Evolutionary conservation across 2,113 vertebrate genomes (phyloP), one percentile per base, ranked within the genome.

Genomic region (Python bivittatus): DNA sequence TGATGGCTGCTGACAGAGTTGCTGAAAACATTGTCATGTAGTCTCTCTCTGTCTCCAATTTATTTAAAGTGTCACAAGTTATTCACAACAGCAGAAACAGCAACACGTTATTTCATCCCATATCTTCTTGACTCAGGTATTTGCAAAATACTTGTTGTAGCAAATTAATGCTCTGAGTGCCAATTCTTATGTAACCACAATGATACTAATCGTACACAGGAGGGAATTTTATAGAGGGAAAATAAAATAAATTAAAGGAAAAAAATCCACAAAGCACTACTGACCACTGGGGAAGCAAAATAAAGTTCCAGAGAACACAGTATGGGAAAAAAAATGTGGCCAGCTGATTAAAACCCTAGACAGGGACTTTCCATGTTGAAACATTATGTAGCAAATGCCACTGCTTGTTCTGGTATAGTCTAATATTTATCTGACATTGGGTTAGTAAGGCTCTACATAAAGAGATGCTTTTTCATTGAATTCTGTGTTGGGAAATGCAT

Each of bases 11-110:
- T 57, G 68, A 64, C 42, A 79, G 72, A 90, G 86, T 86, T 93
- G 88, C 91, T 91, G 23, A 38, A 89, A 33, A 91, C 92, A 92
- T 86, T 86, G 48, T 54, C 38, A 48, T n/a, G 88, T 29, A n/a
- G 5, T 95, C 91, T 52, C 23, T 53, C 9, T 86, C 72, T 27
- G 86, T 85, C 12, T 88, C 10, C 8, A 57, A 3, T 33, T 17
- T 79, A 2, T 20, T 25, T 38, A 72, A 53, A 58, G 48, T 23
- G 42, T n/a, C 48, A 27, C 22, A 53, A n/a, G 42, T 84, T 44
- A 44, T n/a, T 91, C 12, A 42, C 11, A 91, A 48, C 38, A 10
- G 11, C 38, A 3, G 52, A 90, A 57, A 9, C 53, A 83, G 8
- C 25, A 17, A 44, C 90, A 91, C 13, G 58, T n/a, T 25, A 84